Base-by-base conservation (phyloP, 2,797 vertebrate genomes). In the Syndactyla subalaris region DNA sequence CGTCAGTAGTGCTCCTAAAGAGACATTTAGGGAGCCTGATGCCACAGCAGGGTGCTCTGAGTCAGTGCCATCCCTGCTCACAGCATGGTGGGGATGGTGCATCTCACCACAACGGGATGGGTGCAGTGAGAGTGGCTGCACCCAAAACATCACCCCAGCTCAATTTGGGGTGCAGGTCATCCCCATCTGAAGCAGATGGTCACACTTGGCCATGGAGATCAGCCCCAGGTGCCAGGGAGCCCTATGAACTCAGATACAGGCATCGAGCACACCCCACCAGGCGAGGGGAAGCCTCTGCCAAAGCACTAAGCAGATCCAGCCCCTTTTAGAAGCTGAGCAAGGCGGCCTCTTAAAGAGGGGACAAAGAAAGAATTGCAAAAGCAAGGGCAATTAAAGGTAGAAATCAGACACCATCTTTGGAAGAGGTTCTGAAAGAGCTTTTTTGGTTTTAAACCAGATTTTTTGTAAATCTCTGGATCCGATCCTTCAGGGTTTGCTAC, bases 381-480 rank as follows among this genome's bases (percentile, higher is more conserved):
- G 45, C 71, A 61, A 95, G 9, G 26, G 52, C 46, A 94, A 59
- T 76, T 85, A 78, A 94, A 91, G 96, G 89, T 89, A 81, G 87
- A 91, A 89, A 93, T 90, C 85, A 90, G 84, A 89, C 75, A 93
- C 72, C 84, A 88, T 68, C 67, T 88, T 88, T 95, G 89, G 94
- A 95, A 87, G 52, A 88, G 51, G 83, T 81, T 92, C 92, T 93
- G 70, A 94, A 87, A 94, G 89, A 87, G 90, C 68, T 63, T 78
- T 90, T 94, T 89, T 82, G 57, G 27, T 95, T 74, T 96, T 58
- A 82, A 92, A 81, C 24, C 67, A 82, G 62, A 81, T 66, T 88
- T 88, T 94, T 85, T 78, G 34, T 55, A 86, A 63, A 73, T 52
- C 54, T 89, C 85, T 88, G 87, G 82, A 93, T 93, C n/a, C 0